These are phyloP conservation scores for Thymelicus lineola DNA, from an alignment of 2,888 invertebrate genomes.

Conservation along the genomic window DNA sequence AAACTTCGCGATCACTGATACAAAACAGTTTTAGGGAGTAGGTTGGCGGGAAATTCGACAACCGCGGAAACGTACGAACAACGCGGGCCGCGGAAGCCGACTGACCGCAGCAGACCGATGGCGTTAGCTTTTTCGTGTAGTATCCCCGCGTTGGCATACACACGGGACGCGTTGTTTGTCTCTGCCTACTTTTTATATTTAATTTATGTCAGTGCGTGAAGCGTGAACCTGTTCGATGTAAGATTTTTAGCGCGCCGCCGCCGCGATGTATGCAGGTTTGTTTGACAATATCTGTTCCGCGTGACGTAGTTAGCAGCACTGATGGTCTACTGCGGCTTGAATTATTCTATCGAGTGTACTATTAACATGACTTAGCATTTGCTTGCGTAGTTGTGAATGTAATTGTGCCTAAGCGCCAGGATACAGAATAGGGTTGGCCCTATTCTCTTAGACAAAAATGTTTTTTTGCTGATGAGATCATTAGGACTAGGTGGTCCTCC, in stretches of 20 bases:
- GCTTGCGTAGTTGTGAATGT: no score
- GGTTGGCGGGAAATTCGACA: conserved; percentile 52
- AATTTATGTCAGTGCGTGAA: conserved; percentile 56
- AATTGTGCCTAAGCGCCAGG: no score
- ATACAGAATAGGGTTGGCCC: no score
- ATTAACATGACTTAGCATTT: background rate
- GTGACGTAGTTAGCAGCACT: background rate
- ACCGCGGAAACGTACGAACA: conserved; percentile 54
- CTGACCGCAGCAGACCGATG: conserved; percentile 52
- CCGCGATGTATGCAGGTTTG: conserved; percentile 62
- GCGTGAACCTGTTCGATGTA: conserved; percentile 47
- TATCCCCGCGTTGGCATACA: conserved; percentile 56
- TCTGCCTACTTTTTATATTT: conserved; percentile 56
- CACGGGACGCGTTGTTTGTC: conserved; percentile 55
- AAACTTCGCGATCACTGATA: conserved; percentile 37
- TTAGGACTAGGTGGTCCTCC: no score
- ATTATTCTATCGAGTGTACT: background rate
- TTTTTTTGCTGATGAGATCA: no score
- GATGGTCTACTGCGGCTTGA: background rate
- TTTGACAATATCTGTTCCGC: conserved; percentile 18
- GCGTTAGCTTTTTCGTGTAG: conserved; percentile 46
- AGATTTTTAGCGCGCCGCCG: conserved; percentile 40
- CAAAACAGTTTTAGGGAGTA: conserved; percentile 37
- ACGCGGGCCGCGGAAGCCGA: conserved; percentile 56
- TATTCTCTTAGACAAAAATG: no score